Percentiles rank a stretch among this genome's conserved stretches.
Conservation (phyloP, 2,797 vertebrate genomes). For the Megaceryle alcyon region DNA sequence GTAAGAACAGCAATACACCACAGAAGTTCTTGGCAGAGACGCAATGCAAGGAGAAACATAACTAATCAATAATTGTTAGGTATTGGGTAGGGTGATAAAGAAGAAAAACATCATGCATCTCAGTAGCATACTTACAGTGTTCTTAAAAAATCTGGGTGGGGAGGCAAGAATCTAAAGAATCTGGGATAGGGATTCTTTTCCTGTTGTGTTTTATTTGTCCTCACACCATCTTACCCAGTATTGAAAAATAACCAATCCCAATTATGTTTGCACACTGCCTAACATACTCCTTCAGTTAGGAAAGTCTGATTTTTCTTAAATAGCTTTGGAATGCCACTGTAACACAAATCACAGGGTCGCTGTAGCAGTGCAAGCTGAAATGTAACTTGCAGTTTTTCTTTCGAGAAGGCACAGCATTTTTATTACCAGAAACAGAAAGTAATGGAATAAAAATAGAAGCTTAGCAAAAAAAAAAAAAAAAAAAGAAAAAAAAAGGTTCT, state of each 20-base stretch:
- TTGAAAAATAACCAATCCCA: slow-evolving; percentile 3
- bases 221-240: neutral
- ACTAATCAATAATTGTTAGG: neutral
- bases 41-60: neutral
- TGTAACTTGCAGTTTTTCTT: neutral
- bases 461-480: neutral
- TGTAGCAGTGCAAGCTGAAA: neutral
- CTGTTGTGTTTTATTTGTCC: neutral
- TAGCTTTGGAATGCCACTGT: neutral
- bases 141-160: slow-evolving; percentile 15
- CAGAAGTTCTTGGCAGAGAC: neutral
- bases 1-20: neutral
- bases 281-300: neutral
- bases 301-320: neutral
- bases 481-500: neutral
- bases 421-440: neutral
- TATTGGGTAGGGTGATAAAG: neutral
- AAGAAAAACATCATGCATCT: neutral
- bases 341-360: neutral
- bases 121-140: neutral
- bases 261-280: neutral
- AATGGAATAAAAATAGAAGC: neutral
- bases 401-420: neutral
- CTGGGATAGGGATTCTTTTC: neutral
- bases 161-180: slow-evolving; percentile 57